Base-by-base conservation (phyloP, 2,113 vertebrate species). In the Nettapus auritus region DNA sequence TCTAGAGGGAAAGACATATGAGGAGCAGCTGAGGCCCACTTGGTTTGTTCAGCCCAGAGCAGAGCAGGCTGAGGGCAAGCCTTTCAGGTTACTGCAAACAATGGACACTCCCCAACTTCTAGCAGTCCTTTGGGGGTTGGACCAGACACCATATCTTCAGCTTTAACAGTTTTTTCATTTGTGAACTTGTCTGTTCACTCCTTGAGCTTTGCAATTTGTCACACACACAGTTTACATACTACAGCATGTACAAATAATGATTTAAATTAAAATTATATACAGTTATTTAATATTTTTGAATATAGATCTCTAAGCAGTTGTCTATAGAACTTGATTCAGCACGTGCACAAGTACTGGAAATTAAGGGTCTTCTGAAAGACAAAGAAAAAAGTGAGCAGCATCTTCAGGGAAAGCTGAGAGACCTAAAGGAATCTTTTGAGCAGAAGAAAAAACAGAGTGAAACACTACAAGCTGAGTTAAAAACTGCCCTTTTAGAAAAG, bases 391-490 rank as follows among this genome's bases (percentile, higher is more conserved):
- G 93, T 19, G 86, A 98, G 64, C 98, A 99, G 53, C 98, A 99
- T 87, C 97, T 99, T 55, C 98, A 97, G 84, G 96, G 96, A n/a
- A 98, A 97, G 93, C 93, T 99, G 71, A 98, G 98, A 96, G 98
- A 98, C 11, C 73, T 98, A 34, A 98, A 98, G 86, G 98, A 98
- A 19, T 98, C 98, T 56, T 98, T 97, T 84, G 98, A 98, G 19
- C 98, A 98, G 95, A 98, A 99, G 95, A 98, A 97, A 85, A 98
- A 98, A 82, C 98, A 98, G 46, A 97, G 98, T 77, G 98, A 99
- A 89, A 90, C 92, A 5, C 97, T 98, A 68, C 97, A 99, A 82
- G 96, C 97, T 50, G 98, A 98, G 83, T 85, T 99, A 76, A 98
- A 98, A 97, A 97, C 74, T 67, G 93, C 95, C 73, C 33, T 98